Conservation (phyloP, 92 coral and sea anemone genomes). For the Parazoanthus atlanticus region DNA sequence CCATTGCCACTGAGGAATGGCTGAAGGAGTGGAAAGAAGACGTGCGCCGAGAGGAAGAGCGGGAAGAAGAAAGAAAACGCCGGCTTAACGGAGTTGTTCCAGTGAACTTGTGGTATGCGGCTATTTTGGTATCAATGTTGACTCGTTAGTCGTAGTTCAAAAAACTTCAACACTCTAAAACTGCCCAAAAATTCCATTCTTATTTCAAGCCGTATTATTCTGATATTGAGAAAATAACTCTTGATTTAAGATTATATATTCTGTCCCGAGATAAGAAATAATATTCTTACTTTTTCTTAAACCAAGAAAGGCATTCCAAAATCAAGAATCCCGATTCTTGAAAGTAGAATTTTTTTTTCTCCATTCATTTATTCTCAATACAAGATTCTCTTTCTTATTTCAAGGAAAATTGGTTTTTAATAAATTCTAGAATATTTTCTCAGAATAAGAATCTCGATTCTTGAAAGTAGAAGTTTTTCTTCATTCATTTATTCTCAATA, state of each 20-base stretch:
- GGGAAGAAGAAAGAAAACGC: not conserved
- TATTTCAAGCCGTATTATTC: not conserved
- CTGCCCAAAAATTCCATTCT: not conserved
- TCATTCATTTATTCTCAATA: not conserved
- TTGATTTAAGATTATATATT: not conserved
- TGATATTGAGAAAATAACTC: not conserved
- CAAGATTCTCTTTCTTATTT: not conserved
- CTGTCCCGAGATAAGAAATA: slow-evolving; percentile 2
- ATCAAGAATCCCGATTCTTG: not conserved
- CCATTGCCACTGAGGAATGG: not conserved
- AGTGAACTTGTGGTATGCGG: not conserved
- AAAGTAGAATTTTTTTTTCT: not conserved
- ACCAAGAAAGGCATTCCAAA: not conserved
- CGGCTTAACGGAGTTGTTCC: not conserved
- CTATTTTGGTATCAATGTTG: not conserved
- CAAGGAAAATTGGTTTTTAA: not conserved
- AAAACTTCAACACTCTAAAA: not conserved
- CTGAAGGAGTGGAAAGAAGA: not conserved
- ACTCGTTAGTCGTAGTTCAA: not conserved
- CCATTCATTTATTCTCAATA: not conserved
- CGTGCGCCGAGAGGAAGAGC: not conserved
- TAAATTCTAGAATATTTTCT: not conserved
- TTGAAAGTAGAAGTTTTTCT: slow-evolving; percentile 3
- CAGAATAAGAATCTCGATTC: not conserved
- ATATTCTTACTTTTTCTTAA: not conserved